Conservation (phyloP, 2,113 vertebrate genomes). For the Coptodon rendalli region DNA sequence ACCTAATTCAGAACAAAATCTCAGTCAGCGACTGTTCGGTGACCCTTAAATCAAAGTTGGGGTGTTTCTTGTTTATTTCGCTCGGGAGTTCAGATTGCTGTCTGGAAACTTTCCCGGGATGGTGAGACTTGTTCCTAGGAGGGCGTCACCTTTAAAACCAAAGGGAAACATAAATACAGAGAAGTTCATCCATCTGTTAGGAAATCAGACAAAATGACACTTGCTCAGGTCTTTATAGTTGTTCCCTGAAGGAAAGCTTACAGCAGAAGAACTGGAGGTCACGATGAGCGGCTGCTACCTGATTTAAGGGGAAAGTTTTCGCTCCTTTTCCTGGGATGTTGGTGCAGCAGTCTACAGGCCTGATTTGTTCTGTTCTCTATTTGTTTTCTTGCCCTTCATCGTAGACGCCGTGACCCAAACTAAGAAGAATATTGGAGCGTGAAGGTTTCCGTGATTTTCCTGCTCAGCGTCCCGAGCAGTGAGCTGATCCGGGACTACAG, state of each 20-base stretch:
- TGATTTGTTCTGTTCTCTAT: not conserved
- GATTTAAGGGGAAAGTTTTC: not conserved
- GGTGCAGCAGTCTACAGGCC: rapidly evolving
- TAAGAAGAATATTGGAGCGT: not conserved
- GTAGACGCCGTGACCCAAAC: not conserved
- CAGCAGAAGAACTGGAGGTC: rapidly evolving
- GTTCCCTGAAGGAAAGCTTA: not conserved
- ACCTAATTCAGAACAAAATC: not conserved
- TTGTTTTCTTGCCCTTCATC: not conserved
- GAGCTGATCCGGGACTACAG: not conserved
- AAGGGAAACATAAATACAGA: not conserved
- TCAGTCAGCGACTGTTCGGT: not conserved
- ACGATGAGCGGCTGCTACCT: not conserved
- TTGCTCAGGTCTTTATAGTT: not conserved
- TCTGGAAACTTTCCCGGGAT: not conserved
- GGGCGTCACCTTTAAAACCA: not conserved
- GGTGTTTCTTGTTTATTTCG: not conserved
- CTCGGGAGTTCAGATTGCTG: not conserved
- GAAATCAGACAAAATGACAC: not conserved
- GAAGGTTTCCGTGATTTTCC: not conserved
- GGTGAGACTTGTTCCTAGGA: not conserved
- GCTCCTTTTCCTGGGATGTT: not conserved
- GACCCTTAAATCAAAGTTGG: not conserved
- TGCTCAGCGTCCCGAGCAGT: not conserved
- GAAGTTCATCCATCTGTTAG: not conserved